A percentile compares a stretch with the other conserved stretches of the same genome.
These are phyloP conservation scores for Halictus rubicundus DNA, from an alignment of 1,140 invertebrate species.

Conservation along the genomic window DNA sequence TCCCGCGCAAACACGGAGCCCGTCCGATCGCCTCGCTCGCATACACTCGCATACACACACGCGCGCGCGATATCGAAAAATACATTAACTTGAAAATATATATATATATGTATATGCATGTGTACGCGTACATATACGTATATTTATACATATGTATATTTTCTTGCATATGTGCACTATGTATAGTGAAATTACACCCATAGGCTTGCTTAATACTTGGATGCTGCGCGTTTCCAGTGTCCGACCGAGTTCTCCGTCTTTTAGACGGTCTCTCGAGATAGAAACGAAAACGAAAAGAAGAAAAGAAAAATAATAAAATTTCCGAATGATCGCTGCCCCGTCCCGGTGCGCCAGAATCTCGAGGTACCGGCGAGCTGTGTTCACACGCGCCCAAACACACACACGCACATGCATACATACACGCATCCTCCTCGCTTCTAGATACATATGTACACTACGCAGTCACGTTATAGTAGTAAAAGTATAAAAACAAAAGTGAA, in stretches of 20 bases:
- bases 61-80: conserved; percentile 71
- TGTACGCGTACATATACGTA: conserved; percentile 49
- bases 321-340: neutral
- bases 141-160: conserved; percentile 47
- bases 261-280: neutral
- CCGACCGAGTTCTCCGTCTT: conserved; percentile 30
- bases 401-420: conserved; percentile 21
- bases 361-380: conserved; percentile 11
- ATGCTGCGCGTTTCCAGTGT: conserved; percentile 40
- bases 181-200: conserved; percentile 58
- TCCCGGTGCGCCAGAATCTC: conserved; percentile 1
- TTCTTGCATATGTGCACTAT: conserved; percentile 45
- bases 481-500: conserved; percentile 42
- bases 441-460: conserved; percentile 33
- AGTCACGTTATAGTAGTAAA: conserved; percentile 48
- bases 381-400: conserved; percentile 44
- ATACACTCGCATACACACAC: conserved; percentile 16
- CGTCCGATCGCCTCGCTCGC: conserved; percentile 9
- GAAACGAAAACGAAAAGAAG: neutral
- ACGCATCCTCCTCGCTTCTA: neutral
- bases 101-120: conserved; percentile 42
- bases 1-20: conserved; percentile 7
- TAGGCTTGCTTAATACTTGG: conserved; percentile 64
- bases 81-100: conserved; percentile 73
- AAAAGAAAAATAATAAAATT: too few species aligned